phyloP scores from a whole-genome alignment of 2,888 invertebrate species.

The Acanthosoma haemorrhoidale region DNA sequence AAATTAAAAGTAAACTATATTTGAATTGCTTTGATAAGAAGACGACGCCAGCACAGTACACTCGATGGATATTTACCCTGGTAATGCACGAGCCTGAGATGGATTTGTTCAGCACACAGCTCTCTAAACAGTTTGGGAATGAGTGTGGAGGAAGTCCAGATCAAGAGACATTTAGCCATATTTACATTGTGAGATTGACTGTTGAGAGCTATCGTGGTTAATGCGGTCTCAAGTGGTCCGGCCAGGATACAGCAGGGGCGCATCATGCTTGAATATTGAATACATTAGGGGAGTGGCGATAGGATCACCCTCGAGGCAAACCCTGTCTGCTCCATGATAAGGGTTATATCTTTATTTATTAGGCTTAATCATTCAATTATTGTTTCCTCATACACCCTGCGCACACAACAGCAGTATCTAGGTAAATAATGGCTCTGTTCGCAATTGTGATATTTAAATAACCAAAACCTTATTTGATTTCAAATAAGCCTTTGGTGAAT shows the following conservation, averaged over 20 bases:
- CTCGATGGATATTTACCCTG: background rate
- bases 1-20: background rate
- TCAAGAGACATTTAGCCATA: background rate
- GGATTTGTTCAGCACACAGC: constrained; percentile 12
- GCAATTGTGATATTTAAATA: too few relatives aligned
- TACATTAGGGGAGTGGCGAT: constrained; percentile 1
- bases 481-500: too few relatives aligned
- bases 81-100: background rate
- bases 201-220: constrained; percentile 17
- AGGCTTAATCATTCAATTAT: background rate
- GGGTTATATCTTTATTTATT: constrained; percentile 2
- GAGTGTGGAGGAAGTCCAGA: constrained; percentile 14
- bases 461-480: too few relatives aligned
- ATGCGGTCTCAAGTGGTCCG: constrained; percentile 20
- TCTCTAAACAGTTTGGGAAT: constrained; percentile 19
- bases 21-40: constrained; percentile 7
- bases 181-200: background rate
- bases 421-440: too few relatives aligned
- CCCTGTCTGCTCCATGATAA: background rate
- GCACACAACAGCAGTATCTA: too few relatives aligned
- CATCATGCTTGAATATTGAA: constrained; percentile 5
- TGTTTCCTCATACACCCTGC: too few relatives aligned
- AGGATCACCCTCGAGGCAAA: constrained; percentile 1
- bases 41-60: background rate
- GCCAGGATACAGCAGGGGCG: background rate